Base-by-base conservation (phyloP, 2,113 vertebrate species). In the Aphyosemion australe region DNA sequence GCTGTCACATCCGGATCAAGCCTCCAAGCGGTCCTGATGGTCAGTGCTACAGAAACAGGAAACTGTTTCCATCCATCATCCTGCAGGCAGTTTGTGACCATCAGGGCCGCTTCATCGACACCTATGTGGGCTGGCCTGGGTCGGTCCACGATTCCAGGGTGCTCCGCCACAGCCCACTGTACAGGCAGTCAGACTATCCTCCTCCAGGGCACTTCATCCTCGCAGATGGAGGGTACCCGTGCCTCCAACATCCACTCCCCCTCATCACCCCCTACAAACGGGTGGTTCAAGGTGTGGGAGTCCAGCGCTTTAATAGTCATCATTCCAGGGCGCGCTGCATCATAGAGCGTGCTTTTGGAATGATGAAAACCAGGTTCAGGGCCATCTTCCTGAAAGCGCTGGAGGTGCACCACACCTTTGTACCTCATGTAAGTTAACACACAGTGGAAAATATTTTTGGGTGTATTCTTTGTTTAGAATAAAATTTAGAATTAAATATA, bases 321-420 rank as follows among this genome's bases (percentile, higher is more conserved):
- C 32, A 62, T 15, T 62, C 60, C 31, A 48, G 42, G 42, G 42
- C 19, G 26, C 4, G 26, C 58, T 48, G 43, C 6, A 57, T 42
- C 11, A 57, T 57, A 42, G 37, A 57, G 37, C 6, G 39, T 57
- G 55, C n/a, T 37, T 57, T 42, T 57, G 55, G 55, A 15, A 57
- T 42, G 37, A 57, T 42, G 16, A 57, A 42, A 16, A 57, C 56
- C 5, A 59, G 41, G 39, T 59, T 59, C 41, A 9, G 41, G 34
- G 18, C 41, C 56, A 59, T 2, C 48, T 50, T 41, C 37, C 19
- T 60, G n/a, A 39, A 59, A 43, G 56, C 56, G 12, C 56, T 59
- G 56, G 19, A 59, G 56, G 39, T 59, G 56, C 39, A 26, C 39
- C 41, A 59, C 56, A 59, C 37, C 56, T 59, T 59, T 59, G 56